phyloP scores from a whole-genome alignment of 1,140 invertebrate genomes.

The Leucophenga varia region DNA sequence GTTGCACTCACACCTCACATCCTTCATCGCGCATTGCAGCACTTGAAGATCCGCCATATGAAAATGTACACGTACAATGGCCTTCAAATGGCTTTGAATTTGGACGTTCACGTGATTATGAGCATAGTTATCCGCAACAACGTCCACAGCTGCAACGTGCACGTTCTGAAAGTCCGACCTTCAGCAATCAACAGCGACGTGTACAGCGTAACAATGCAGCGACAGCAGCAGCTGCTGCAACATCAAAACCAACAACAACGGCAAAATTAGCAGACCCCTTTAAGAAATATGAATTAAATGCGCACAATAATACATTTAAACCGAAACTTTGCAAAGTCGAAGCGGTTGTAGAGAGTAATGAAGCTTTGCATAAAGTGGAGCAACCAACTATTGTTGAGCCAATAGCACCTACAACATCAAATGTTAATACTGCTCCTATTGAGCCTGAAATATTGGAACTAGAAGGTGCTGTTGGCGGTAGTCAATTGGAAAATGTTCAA shows the following conservation, averaged over 20 bases:
- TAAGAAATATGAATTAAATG: slow-evolving; percentile 49
- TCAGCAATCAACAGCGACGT: slow-evolving; percentile 45
- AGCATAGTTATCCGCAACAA: slow-evolving; percentile 22
- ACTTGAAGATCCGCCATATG: slow-evolving; percentile 52
- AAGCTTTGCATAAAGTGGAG: slow-evolving; percentile 20
- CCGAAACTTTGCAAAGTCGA: slow-evolving; percentile 29
- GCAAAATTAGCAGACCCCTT: slow-evolving; percentile 38
- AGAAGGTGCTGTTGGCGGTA: slow-evolving; percentile 39
- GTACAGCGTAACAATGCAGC: slow-evolving; percentile 27
- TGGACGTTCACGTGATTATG: slow-evolving; percentile 46
- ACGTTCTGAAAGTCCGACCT: slow-evolving; percentile 49
- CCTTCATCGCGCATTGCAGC: too few species aligned
- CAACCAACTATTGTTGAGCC: neutral
- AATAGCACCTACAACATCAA: neutral
- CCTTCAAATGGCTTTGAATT: slow-evolving; percentile 55
- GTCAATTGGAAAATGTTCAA: neutral
- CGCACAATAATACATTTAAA: slow-evolving; percentile 50
- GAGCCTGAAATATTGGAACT: slow-evolving; percentile 12
- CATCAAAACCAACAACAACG: slow-evolving; percentile 7
- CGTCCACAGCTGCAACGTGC: slow-evolving; percentile 43
- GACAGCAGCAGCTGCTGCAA: slow-evolving; percentile 16
- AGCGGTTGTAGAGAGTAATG: neutral
- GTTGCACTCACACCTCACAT: slow-evolving; percentile 23
- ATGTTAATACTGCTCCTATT: neutral
- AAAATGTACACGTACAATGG: slow-evolving; percentile 55